phyloP scores from a whole-genome alignment of 2,113 vertebrate genomes.

The Corythornis cristatus region DNA sequence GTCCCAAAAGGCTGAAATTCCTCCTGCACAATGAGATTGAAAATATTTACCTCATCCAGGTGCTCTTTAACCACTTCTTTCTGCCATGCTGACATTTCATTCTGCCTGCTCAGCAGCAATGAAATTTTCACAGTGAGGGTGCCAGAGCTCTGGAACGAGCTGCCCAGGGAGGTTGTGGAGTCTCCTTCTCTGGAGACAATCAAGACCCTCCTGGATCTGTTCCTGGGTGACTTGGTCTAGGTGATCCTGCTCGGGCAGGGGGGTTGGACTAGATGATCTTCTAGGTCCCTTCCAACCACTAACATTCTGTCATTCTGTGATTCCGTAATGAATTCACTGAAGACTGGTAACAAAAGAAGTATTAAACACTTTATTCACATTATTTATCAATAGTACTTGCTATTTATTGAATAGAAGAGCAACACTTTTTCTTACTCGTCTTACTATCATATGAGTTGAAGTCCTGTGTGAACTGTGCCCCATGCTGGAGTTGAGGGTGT shows the following conservation, averaged over 20 bases:
- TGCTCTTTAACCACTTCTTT: background rate
- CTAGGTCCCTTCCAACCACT: no score
- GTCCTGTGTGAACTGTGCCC: background rate
- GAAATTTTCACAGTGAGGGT: no score
- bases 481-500: background rate
- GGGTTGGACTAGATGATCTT: no score
- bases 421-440: background rate
- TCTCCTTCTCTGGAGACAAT: no score
- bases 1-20: background rate
- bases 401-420: background rate
- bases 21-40: background rate
- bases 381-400: background rate
- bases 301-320: no score
- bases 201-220: no score
- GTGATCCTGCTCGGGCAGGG: no score
- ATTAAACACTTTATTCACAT: background rate
- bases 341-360: background rate
- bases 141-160: no score
- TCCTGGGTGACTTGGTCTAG: no score
- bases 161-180: no score
- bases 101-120: background rate
- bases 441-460: background rate
- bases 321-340: background rate
- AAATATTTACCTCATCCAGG: background rate
- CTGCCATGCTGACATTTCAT: background rate